Base-by-base conservation (phyloP, 2,888 invertebrate genomes). In the Chloroclysta siterata region DNA sequence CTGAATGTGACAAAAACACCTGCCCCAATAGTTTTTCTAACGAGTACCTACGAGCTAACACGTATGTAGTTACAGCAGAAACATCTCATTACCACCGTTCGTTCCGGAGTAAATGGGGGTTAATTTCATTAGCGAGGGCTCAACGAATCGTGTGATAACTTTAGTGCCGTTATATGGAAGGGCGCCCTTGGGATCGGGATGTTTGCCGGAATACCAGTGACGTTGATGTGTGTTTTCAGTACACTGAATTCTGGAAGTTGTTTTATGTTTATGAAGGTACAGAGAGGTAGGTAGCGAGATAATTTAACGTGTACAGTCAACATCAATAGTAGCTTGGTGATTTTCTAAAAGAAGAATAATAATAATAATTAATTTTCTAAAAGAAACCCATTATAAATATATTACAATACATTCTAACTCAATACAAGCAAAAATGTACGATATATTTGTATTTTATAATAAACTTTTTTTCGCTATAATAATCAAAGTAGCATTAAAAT, bases 111-210 rank as follows among this genome's bases (percentile, higher is more conserved):
- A 81, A 88, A 87, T 85, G 83, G 84, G 85, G 88, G 89, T 90
- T 93, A 91, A 91, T 92, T 93, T 92, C 91, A 93, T 93, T 93
- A 93, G 88, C 80, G 81, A 80, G 85, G 77, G 79, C 87, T 83
- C 91, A 90, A 90, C 92, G 92, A 91, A 90, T 90, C 90, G 90
- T 91, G 90, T 91, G 90, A 91, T 90, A 91, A 91, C 88, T 91
- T 90, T 89, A 89, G 85, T 84, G 84, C 84, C 85, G 90, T 86
- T 88, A 86, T 88, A 84, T 82, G 84, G 79, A 83, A 84, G 80
- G 79, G 84, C 75, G 72, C 90, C 86, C 89, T 74, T 76, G 91
- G 87, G 88, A 86, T 72, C 72, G 72, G 79, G 76, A 78, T 83
- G 84, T 84, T 76, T 72, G 71, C 72, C 73, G 72, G 72, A 71